Base-by-base conservation (phyloP, 2,888 invertebrate species). In the Drosophila nigricruria region DNA sequence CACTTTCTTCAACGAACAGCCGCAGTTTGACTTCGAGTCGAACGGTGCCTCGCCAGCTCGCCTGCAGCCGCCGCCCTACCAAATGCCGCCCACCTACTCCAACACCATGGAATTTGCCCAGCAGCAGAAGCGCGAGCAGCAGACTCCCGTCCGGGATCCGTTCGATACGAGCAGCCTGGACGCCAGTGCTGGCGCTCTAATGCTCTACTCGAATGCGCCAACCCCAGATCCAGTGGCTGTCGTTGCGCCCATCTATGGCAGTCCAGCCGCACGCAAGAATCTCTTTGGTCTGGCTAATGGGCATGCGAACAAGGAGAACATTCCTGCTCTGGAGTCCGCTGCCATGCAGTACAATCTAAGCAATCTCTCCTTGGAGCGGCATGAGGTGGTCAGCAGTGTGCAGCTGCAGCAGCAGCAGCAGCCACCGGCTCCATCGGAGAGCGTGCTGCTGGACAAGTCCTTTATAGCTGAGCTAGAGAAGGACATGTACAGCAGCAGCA, bases 381-480 rank as follows among this genome's bases (percentile, higher is more conserved):
- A 65, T 3, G 79, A 81, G 32, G 12, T 20, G 27, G 30, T 32
- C 2, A 30, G 12, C n/a, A 12, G 25, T 14, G 42, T 50, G 52
- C 57, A 57, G n/a, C 50, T 25, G 12, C 63, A 63, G 20, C 58
- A 62, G 32, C 53, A 56, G 10, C 64, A 59, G 20, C 56, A 5
- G 18, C 30, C 43, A 5, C 8, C 32, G 34, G 2, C 57, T 18
- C 0, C 9, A 12, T 92, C 64, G 12, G 93, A 93, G 2, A 93
- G 93, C 68, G 82, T 91, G 20, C 93, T 94, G 81, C 90, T 95
- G 20, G 95, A 95, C 85, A 93, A 94, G 10, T 94, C 93, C 18
- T 95, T 96, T 73, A 93, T 95, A 40, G 94, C 94, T 0, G 95
- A 96, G 84, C 90, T 96, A 54, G 96, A 96, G 89, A 95, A 95